Base-by-base conservation (phyloP, 2,888 invertebrate species). In the Fragum sueziense region DNA sequence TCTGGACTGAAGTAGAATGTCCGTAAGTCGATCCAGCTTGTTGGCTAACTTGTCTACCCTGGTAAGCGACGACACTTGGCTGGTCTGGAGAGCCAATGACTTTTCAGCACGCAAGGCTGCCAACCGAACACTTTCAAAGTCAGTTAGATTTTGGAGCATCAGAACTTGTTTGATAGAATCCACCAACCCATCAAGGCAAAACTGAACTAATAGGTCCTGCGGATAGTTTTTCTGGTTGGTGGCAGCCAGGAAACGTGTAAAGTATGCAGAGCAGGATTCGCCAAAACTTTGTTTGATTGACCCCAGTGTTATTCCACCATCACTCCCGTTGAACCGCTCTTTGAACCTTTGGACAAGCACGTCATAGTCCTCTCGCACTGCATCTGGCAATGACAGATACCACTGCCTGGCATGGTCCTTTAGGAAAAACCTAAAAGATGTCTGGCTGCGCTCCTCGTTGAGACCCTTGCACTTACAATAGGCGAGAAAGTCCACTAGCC, bases 401-500 rank as follows among this genome's bases (percentile, higher is more conserved):
- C 62, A 76, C 7, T 61, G 61, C 27, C 51, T 51, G 0, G 76
- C 76, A 65, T 76, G 76, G 25, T 70, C 70, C 25, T 20, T 70
- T 11, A 76, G 34, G 31, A 27, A 65, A 27, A 76, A 76, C 17
- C n/a, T 51, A 0, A 76, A n/a, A 0, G 57, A 6, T 11, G 37
- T 33, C 27, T n/a, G 4, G 20, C 31, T 31, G 22, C 61, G 29
- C 2, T 62, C 37, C 1, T 65, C 65, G 29, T 70, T 59, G 7
- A 29, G 22, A 4, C 59, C 59, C 59, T 31, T 59, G 20, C 59
- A 59, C 59, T 59, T 65, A 6, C 11, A 34, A 20, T 34, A 34
- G 29, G 31, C 65, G 14, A 11, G 7, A 22, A 34, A 65, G 17
- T 65, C 33, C 2, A 17, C 37, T 14, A 65, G n/a, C 65, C 37